These are phyloP conservation scores for Diabrotica undecimpunctata DNA, from an alignment of 1,140 invertebrate species.

Conservation along the genomic window DNA sequence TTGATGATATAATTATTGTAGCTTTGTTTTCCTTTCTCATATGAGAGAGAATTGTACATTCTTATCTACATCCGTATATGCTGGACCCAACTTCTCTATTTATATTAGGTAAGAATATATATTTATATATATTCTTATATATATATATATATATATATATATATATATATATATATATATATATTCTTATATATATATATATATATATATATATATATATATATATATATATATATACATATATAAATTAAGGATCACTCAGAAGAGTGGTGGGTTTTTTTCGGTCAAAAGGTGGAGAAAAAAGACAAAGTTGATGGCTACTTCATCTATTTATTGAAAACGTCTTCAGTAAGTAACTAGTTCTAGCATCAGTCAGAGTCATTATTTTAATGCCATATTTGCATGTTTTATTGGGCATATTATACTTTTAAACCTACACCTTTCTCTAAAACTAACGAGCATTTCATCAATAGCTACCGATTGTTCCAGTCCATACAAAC, in stretches of 20 bases:
- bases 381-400: slow-evolving; percentile 17
- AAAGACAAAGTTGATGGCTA: slow-evolving; percentile 46
- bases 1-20: slow-evolving; percentile 35
- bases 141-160: too few species aligned
- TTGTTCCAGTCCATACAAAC: slow-evolving; percentile 10
- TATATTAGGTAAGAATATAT: slow-evolving; percentile 31
- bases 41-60: slow-evolving; percentile 10
- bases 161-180: too few species aligned
- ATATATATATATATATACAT: slow-evolving; percentile 38
- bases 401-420: slow-evolving; percentile 20
- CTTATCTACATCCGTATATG: slow-evolving; percentile 13
- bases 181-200: too few species aligned
- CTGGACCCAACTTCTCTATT: slow-evolving; percentile 20
- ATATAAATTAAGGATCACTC: too few species aligned
- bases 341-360: slow-evolving; percentile 36
- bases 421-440: slow-evolving; percentile 16
- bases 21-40: slow-evolving; percentile 36
- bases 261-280: too few species aligned
- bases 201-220: too few species aligned
- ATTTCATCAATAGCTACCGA: slow-evolving; percentile 8
- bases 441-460: slow-evolving; percentile 16
- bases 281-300: slow-evolving; percentile 33
- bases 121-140: too few species aligned
- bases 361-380: slow-evolving; percentile 25
- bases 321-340: slow-evolving; percentile 42